phyloP scores from a whole-genome alignment of 2,113 vertebrate genomes.

The Ciconia stormi region DNA sequence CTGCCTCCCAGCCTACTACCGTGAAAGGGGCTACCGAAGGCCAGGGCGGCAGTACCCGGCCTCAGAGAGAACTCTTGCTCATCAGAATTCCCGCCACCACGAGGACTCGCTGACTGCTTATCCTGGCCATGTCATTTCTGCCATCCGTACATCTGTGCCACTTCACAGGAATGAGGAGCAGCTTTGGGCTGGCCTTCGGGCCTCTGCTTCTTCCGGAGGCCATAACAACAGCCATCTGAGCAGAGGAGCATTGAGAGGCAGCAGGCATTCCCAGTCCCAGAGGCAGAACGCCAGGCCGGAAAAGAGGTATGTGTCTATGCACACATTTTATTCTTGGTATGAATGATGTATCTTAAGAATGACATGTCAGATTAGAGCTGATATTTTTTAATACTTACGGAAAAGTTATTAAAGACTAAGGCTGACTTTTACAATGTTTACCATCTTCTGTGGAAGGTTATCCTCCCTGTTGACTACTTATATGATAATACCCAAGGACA shows the following conservation, averaged over 20 bases:
- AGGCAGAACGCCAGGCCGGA: slow-evolving; percentile 49
- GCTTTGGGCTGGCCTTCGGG: background rate
- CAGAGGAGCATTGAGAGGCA: slow-evolving; percentile 35
- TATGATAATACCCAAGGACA: background rate
- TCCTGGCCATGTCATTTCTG: slow-evolving; percentile 78
- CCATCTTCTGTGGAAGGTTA: background rate
- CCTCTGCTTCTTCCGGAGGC: background rate
- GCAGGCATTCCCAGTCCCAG: slow-evolving; percentile 62
- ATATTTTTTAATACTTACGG: rapidly evolving
- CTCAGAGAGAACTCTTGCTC: slow-evolving; percentile 38
- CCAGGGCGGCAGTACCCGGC: slow-evolving; percentile 27
- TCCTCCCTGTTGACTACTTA: background rate
- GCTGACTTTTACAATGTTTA: background rate
- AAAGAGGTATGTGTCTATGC: slow-evolving; percentile 74
- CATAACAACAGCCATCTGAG: slow-evolving; percentile 51
- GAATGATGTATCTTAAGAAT: background rate
- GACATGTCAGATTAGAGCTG: background rate
- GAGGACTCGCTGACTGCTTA: slow-evolving; percentile 55
- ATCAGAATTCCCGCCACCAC: background rate
- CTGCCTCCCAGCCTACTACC: slow-evolving; percentile 80
- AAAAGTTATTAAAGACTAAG: too few species aligned
- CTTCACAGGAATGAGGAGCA: slow-evolving; percentile 71
- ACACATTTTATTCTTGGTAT: background rate
- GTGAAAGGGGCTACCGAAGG: background rate
- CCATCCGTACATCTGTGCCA: slow-evolving; percentile 81